phyloP scores from a whole-genome alignment of 2,797 vertebrate species.

The Acridotheres tristis region DNA sequence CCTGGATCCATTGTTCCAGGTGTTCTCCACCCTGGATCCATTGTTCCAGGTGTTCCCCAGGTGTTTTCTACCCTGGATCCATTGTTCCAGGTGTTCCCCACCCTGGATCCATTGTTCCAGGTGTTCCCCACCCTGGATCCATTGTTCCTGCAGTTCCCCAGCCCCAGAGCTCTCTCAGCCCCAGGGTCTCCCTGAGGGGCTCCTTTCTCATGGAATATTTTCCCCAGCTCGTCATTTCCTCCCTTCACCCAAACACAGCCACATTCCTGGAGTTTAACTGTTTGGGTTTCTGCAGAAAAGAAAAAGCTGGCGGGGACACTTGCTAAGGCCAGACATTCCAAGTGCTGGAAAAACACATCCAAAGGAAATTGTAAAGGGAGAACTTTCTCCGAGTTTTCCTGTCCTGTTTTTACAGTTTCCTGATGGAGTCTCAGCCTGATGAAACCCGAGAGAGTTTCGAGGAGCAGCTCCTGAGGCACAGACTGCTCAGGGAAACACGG shows the following conservation, averaged over 20 bases:
- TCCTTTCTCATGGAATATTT: constrained; percentile 4
- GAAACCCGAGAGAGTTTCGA: background rate
- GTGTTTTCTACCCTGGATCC: too few species aligned
- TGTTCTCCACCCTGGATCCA: background rate
- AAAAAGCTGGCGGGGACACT: constrained; percentile 30
- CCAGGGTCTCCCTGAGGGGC: background rate
- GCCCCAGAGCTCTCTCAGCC: background rate
- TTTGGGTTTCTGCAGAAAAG: constrained; percentile 38
- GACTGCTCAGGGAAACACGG: background rate
- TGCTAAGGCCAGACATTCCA: constrained; percentile 55
- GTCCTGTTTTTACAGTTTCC: constrained; percentile 59
- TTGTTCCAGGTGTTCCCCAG: too few species aligned
- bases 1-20: too few species aligned
- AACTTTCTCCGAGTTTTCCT: constrained; percentile 14
- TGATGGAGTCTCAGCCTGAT: background rate
- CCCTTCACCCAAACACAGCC: constrained; percentile 45
- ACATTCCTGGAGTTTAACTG: constrained; percentile 56
- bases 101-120: too few species aligned
- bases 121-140: too few species aligned
- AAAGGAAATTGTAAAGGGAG: constrained; percentile 42
- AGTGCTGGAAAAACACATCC: constrained; percentile 45
- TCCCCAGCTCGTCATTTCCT: constrained; percentile 64
- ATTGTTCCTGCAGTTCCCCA: background rate
- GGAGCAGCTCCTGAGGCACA: background rate
- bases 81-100: too few species aligned